These are phyloP conservation scores for Cephus rjabovi DNA, from an alignment of 2,888 invertebrate genomes.

Conservation along the genomic window DNA sequence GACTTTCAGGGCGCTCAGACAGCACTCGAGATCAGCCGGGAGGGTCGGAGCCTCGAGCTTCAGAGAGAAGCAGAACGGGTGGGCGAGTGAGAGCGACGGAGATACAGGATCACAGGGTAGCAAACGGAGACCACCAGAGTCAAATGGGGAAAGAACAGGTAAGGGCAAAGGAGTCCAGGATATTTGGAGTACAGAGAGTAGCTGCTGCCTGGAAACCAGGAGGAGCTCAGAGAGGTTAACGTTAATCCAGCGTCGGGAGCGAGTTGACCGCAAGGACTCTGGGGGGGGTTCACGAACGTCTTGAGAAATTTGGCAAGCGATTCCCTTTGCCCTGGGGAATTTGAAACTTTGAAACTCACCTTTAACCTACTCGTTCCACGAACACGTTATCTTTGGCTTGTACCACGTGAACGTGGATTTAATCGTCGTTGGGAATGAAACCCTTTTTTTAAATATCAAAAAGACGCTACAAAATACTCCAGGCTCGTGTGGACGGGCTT, in stretches of 20 bases:
- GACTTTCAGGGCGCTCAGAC: slow-evolving; percentile 40
- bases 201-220: slow-evolving; percentile 3
- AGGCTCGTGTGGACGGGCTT: background rate
- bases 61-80: slow-evolving; percentile 17
- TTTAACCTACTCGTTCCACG: background rate
- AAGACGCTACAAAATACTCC: background rate
- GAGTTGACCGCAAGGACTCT: background rate
- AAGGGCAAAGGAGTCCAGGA: slow-evolving; percentile 11
- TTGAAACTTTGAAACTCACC: background rate
- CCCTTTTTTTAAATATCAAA: background rate
- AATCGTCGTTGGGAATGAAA: background rate
- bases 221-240: slow-evolving; percentile 35
- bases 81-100: slow-evolving; percentile 22
- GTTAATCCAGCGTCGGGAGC: slow-evolving; percentile 42
- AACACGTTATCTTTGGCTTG: background rate
- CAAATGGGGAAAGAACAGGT: slow-evolving; percentile 2
- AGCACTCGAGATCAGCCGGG: slow-evolving; percentile 36
- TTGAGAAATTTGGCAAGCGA: background rate
- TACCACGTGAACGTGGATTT: background rate
- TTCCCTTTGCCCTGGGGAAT: background rate
- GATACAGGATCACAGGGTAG: slow-evolving; percentile 15
- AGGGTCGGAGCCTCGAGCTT: slow-evolving; percentile 24
- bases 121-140: slow-evolving; percentile 12
- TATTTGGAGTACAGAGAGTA: background rate
- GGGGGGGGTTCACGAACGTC: background rate